Conservation (phyloP, 1,140 invertebrate species). For the Panagrolaimus sp. region DNA sequence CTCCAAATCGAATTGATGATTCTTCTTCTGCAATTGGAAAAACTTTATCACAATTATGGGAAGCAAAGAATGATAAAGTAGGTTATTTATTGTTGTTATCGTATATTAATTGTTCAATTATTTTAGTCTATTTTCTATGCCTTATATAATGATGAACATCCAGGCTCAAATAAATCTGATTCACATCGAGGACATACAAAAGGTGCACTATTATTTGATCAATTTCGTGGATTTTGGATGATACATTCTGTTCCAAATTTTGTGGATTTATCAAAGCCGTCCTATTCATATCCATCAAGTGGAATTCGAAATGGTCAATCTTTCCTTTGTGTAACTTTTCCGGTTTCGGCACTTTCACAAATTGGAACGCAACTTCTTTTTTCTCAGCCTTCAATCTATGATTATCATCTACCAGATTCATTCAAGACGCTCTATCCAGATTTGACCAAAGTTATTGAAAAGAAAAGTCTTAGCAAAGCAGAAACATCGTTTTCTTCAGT, state of each 20-base stretch:
- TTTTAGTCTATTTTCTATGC: slow-evolving; percentile 6
- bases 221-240: slow-evolving; percentile 74
- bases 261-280: slow-evolving; percentile 64
- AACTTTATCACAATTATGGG: slow-evolving; percentile 5
- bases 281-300: slow-evolving; percentile 72
- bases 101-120: background rate
- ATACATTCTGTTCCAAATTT: slow-evolving; percentile 84
- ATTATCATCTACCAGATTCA: slow-evolving; percentile 30
- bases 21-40: slow-evolving; percentile 13
- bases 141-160: slow-evolving; percentile 20
- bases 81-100: background rate
- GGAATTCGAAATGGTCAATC: slow-evolving; percentile 75
- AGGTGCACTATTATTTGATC: slow-evolving; percentile 70
- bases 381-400: slow-evolving; percentile 26
- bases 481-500: slow-evolving; percentile 23
- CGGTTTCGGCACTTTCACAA: slow-evolving; percentile 67
- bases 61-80: slow-evolving; percentile 7
- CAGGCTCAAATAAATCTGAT: background rate
- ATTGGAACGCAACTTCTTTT: slow-evolving; percentile 64
- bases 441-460: slow-evolving; percentile 23
- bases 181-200: slow-evolving; percentile 12
- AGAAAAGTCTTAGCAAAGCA: slow-evolving; percentile 20
- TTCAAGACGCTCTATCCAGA: slow-evolving; percentile 33
- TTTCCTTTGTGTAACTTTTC: slow-evolving; percentile 75
- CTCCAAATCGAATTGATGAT: slow-evolving; percentile 18